phyloP scores from a whole-genome alignment of 2,113 vertebrate genomes.

The Onychorhynchus coronatus region DNA sequence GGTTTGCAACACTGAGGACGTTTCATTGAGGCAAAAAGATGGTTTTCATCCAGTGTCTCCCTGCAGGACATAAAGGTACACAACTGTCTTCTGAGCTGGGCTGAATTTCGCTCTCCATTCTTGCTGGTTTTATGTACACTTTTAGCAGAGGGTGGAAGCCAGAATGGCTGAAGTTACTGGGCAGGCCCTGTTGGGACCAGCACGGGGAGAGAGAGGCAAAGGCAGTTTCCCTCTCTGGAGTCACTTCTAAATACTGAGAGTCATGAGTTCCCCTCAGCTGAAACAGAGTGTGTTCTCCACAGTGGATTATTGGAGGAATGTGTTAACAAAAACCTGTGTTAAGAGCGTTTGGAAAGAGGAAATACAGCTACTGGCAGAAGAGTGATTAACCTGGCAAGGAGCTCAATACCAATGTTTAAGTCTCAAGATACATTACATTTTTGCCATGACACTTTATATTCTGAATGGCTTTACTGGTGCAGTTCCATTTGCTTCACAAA shows the following conservation, averaged over 20 bases:
- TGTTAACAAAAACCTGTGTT: neutral
- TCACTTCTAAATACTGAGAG: neutral
- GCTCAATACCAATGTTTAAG: neutral
- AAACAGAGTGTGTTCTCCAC: neutral
- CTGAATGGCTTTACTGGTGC: neutral
- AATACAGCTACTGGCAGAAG: neutral
- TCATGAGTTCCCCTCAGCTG: neutral
- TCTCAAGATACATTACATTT: neutral
- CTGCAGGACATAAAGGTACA: neutral
- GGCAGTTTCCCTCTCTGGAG: neutral
- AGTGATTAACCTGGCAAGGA: conserved; percentile 5
- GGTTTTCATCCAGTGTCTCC: neutral
- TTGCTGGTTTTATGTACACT: neutral
- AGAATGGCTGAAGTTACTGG: neutral
- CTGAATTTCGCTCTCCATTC: neutral
- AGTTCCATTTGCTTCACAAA: conserved; percentile 12
- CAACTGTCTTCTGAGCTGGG: neutral
- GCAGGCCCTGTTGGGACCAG: neutral
- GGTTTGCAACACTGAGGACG: neutral
- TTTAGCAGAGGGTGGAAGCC: neutral
- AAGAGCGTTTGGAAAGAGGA: neutral
- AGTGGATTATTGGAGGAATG: neutral
- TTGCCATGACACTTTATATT: neutral
- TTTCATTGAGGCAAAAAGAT: neutral
- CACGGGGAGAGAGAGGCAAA: neutral